Percentiles rank a stretch among this genome's conserved stretches.
These are phyloP conservation scores for Helleia helle DNA, from an alignment of 2,888 invertebrate genomes.

Conservation along the genomic window DNA sequence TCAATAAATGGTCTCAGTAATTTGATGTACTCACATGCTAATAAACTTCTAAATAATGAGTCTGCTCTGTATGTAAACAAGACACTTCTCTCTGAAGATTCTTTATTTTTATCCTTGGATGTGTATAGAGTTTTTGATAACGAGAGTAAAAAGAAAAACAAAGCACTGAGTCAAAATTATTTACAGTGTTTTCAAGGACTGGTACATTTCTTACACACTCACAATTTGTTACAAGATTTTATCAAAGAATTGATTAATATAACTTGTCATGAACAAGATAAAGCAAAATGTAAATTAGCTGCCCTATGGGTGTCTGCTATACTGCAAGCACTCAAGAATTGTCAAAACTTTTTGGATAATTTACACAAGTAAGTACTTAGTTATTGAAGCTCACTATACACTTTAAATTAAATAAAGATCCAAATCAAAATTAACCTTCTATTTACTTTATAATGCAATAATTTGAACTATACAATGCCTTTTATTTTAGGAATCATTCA, in stretches of 20 bases:
- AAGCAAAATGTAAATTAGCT: conserved; percentile 45
- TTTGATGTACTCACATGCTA: conserved; percentile 34
- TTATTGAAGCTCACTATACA: no score
- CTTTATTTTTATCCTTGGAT: conserved; percentile 48
- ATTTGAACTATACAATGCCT: neutral
- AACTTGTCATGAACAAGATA: conserved; percentile 34
- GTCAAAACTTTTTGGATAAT: conserved; percentile 39
- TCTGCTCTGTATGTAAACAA: conserved; percentile 34
- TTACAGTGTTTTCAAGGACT: conserved; percentile 70
- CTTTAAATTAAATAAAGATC: no score
- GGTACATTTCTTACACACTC: conserved; percentile 62
- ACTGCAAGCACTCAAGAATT: conserved; percentile 50
- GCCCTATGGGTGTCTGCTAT: conserved; percentile 72
- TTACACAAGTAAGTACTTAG: conserved; percentile 42
- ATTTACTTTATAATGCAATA: neutral
- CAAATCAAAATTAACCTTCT: no score
- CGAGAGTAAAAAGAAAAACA: conserved; percentile 25
- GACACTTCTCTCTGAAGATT: conserved; percentile 42
- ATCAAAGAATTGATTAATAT: conserved; percentile 54
- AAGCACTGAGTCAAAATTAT: conserved; percentile 36
- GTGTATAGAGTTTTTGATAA: conserved; percentile 36
- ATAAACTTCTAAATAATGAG: conserved; percentile 35
- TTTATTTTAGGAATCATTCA: conserved; percentile 34
- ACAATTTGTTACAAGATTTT: conserved; percentile 61
- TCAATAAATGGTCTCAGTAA: conserved; percentile 39